These are phyloP conservation scores for Hydropsyche tenuis DNA, from an alignment of 1,140 invertebrate genomes.

Conservation along the genomic window DNA sequence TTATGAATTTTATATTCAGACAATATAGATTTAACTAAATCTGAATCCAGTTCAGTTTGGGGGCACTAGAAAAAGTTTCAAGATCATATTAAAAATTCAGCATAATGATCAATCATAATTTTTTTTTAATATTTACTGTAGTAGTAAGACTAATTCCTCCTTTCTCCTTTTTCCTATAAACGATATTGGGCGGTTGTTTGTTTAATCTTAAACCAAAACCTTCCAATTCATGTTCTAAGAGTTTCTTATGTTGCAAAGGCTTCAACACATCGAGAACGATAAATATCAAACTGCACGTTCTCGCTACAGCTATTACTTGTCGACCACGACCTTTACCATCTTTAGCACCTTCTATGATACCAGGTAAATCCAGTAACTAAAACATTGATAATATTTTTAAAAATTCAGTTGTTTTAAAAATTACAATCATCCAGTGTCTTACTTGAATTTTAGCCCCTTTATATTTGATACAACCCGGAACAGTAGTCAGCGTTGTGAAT, in stretches of 20 bases:
- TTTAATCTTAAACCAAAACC: constrained; percentile 98
- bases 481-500: constrained; percentile 98
- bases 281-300: constrained; percentile 98
- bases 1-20: constrained; percentile 99
- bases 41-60: constrained; percentile 94
- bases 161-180: constrained; percentile 97
- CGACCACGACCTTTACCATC: constrained; percentile 98
- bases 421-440: too few species aligned
- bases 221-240: constrained; percentile 98
- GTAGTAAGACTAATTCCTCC: constrained; percentile 70
- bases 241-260: constrained; percentile 93
- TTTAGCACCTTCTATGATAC: constrained; percentile 99
- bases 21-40: constrained; percentile 95
- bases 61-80: constrained; percentile 67
- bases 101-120: neutral
- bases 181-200: constrained; percentile 96
- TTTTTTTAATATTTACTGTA: constrained; percentile 54
- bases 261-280: constrained; percentile 98
- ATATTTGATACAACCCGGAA: constrained; percentile 99
- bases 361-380: constrained; percentile 95
- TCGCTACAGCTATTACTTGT: constrained; percentile 98
- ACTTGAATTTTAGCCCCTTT: constrained; percentile 99
- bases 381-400: constrained; percentile 1
- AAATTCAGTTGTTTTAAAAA: constrained; percentile 1
- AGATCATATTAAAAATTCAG: neutral